Conservation (phyloP, 2,113 vertebrate genomes). For the Stigmatopora argus region DNA sequence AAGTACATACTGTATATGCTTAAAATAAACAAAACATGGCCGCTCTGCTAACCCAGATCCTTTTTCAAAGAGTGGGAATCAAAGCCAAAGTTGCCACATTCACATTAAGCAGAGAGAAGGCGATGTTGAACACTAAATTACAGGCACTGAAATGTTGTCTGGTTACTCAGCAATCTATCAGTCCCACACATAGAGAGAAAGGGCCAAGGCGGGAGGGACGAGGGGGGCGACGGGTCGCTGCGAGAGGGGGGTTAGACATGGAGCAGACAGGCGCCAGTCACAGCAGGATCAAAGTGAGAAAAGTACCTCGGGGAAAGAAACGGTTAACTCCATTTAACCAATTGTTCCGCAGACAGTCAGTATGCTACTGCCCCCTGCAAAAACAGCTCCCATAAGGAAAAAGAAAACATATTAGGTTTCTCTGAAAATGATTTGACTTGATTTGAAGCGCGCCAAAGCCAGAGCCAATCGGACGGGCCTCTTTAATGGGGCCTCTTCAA, state of each 20-base stretch:
- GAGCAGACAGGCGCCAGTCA: constrained; percentile 69
- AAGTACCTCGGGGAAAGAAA: constrained; percentile 63
- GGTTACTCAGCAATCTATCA: constrained; percentile 61
- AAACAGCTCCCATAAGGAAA: constrained; percentile 37
- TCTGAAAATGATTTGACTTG: constrained; percentile 48
- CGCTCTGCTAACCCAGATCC: constrained; percentile 32
- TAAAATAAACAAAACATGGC: constrained; percentile 46
- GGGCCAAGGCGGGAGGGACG: constrained; percentile 9
- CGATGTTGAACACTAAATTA: constrained; percentile 62
- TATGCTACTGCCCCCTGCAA: constrained; percentile 27
- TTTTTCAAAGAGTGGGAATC: constrained; percentile 37
- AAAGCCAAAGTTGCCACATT: constrained; percentile 48
- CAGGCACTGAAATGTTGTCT: constrained; percentile 61
- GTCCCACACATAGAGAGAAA: constrained; percentile 50
- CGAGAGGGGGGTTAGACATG: constrained; percentile 2
- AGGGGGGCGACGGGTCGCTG: constrained; percentile 19
- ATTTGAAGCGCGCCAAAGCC: constrained; percentile 49
- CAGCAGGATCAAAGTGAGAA: constrained; percentile 64
- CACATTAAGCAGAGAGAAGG: constrained; percentile 52
- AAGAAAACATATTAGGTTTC: constrained; percentile 48
- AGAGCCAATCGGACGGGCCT: constrained; percentile 45
- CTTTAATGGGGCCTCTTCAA: constrained; percentile 34
- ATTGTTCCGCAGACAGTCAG: constrained; percentile 54
- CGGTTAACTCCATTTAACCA: constrained; percentile 63
- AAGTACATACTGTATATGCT: constrained; percentile 47